Base-by-base conservation (phyloP, 1,140 invertebrate genomes). In the Micrasema longulum region DNA sequence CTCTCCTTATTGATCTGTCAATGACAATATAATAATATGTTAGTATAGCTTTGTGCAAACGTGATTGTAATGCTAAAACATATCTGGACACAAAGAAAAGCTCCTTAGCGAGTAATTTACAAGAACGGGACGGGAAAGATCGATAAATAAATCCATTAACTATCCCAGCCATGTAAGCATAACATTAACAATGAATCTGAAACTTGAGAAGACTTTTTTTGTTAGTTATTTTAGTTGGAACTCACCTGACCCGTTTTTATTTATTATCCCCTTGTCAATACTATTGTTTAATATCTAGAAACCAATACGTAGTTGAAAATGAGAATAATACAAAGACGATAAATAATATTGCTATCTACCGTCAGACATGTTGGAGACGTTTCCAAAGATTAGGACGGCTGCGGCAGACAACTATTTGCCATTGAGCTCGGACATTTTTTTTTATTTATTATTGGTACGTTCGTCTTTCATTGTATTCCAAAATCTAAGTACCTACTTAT, bases 311-410 rank as follows among this genome's bases (percentile, higher is more conserved):
- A 69, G 55, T 36, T 66, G 47, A 66, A 66, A 48, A 22, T 53
- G 36, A 35, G 18, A 69, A 57, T 47, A 55, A 55, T 11, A 14
- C n/a, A 45, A 48, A 60, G 52, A 48, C 53, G 55, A 60, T 69
- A 69, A 69, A 69, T n/a, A n/a, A n/a, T 69, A 64, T 52, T 38
- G 22, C 57, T 70, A 70, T 70, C 57, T 63, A 81, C 83, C 79
- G 81, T 83, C 83, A 81, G 83, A 84, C 83, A 84, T 84, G 82
- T 83, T 83, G 81, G 79, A 83, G 82, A 83, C 81, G 79, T 83
- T 79, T 82, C 77, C 78, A 78, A 80, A 79, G 78, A 79, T 66
- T 47, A 76, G 74, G 16, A 22, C 36, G 18, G 9, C 38, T 16
- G 23, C 18, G 16, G 20, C 26, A 53, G 20, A 53, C 23, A 52